Evolutionary conservation across 2,888 invertebrate genomes (phyloP), one percentile per base, ranked within the genome.

Genomic region (Tineola bisselliella): DNA sequence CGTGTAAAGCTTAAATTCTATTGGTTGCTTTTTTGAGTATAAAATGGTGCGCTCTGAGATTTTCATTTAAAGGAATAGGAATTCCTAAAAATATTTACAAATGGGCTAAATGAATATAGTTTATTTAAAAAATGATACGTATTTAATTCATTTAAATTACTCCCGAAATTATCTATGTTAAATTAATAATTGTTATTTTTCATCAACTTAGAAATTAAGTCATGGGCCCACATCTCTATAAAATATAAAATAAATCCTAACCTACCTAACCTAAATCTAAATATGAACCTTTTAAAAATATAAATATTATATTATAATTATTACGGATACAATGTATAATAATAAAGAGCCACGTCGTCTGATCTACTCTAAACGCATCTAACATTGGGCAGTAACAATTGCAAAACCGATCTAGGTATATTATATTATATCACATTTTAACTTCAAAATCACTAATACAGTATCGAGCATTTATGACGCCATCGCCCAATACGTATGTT

Each of bases 161-260:
- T 12, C 38, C 38, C n/a, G 10, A 10, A 38, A 38, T 48, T 48
- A 4, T 48, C 15, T 2, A 48, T 10, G 48, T 48, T 18, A 18
- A 44, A 44, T 44, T 44, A 15, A 25, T 25, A 25, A 25, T 25
- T 25, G 25, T 15, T 17, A 38, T 25, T 25, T 25, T 25, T 44
- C 13, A 60, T 30, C 31, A 60, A 60, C 60, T 60, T 60, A 60
- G 30, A 48, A 54, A 69, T 77, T 82, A 86, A 83, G 86, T 86
- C 86, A 86, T 86, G 86, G 84, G 84, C 84, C 82, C 84, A 75
- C 79, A 77, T 74, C 75, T 76, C 83, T 81, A 81, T 76, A 79
- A 79, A 80, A 81, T 70, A 80, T 81, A 81, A 80, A 17, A 33
- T 58, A 31, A 58, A 12, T 58, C 15, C 33, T 58, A 58, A 12